Conservation (phyloP, 2,888 invertebrate genomes). For the Glaucopsyche alexis region DNA sequence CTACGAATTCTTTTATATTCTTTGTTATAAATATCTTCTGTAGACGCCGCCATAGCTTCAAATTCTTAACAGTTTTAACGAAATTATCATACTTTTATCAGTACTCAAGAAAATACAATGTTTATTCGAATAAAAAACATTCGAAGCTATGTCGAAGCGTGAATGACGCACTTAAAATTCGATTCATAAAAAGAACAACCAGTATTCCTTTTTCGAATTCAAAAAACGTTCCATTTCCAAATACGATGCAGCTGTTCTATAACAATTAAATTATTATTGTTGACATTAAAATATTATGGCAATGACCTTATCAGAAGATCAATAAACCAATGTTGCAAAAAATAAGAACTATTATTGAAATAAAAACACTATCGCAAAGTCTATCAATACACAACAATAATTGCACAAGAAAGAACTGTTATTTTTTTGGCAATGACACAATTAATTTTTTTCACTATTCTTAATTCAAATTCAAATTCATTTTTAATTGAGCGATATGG, state of each 20-base stretch:
- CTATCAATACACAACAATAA: slow-evolving; percentile 27
- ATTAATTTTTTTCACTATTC: slow-evolving; percentile 32
- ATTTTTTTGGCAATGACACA: slow-evolving; percentile 7
- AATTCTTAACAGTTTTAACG: background rate
- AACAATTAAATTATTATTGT: slow-evolving; percentile 1
- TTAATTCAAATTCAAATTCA: slow-evolving; percentile 43
- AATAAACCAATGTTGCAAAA: background rate
- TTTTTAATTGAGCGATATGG: slow-evolving; percentile 42
- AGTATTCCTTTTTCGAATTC: slow-evolving; percentile 16
- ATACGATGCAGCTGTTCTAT: slow-evolving; percentile 1
- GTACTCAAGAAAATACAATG: background rate
- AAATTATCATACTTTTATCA: slow-evolving; percentile 6
- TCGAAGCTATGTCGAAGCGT: no score
- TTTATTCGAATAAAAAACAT: background rate
- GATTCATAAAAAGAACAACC: background rate
- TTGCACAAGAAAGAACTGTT: slow-evolving; percentile 22
- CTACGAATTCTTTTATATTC: slow-evolving; percentile 85
- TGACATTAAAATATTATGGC: background rate
- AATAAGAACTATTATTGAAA: background rate
- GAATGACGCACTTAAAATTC: background rate
- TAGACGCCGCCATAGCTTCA: slow-evolving; percentile 53
- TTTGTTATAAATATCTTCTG: slow-evolving; percentile 80
- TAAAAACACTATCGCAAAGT: no score
- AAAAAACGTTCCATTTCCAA: slow-evolving; percentile 11
- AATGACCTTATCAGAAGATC: slow-evolving; percentile 4